Evolutionary conservation across 2,888 invertebrate species (phyloP).

Genomic region (Prenolepis imparis): DNA sequence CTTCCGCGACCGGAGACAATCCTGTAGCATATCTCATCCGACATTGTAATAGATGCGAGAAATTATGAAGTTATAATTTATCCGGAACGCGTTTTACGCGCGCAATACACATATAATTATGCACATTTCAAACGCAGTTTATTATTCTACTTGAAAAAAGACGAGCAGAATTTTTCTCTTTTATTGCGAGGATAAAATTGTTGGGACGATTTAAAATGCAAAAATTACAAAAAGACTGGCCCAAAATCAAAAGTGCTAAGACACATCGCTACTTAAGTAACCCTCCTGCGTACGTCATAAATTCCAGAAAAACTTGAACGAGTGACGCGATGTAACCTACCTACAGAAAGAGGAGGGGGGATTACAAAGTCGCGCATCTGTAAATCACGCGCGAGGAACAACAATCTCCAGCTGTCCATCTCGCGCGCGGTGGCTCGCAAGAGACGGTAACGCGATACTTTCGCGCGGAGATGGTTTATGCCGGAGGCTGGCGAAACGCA

Average conservation of each 20-base stretch:
- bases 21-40: slow-evolving; percentile 41
- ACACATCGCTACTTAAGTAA: slow-evolving; percentile 24
- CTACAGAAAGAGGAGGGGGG: slow-evolving; percentile 63
- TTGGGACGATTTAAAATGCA: background rate
- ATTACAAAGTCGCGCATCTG: slow-evolving; percentile 69
- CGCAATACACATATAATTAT: background rate
- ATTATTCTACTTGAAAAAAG: slow-evolving; percentile 7
- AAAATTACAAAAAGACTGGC: background rate
- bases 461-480: slow-evolving; percentile 83
- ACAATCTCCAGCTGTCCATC: slow-evolving; percentile 67
- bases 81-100: slow-evolving; percentile 14
- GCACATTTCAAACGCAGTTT: slow-evolving; percentile 15
- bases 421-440: slow-evolving; percentile 50
- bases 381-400: slow-evolving; percentile 65
- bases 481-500: slow-evolving; percentile 82
- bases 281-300: slow-evolving; percentile 6
- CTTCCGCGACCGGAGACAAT: slow-evolving; percentile 49
- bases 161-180: background rate
- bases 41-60: slow-evolving; percentile 46
- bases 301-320: background rate
- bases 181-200: background rate
- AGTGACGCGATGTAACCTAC: slow-evolving; percentile 35
- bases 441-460: slow-evolving; percentile 82
- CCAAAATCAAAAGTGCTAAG: background rate
- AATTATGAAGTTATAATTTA: slow-evolving; percentile 48